A percentile compares a stretch with the other conserved stretches of the same genome.
These are phyloP conservation scores for Schizopygopsis pylzovi DNA, from an alignment of 2,797 vertebrate species.

Conservation along the genomic window DNA sequence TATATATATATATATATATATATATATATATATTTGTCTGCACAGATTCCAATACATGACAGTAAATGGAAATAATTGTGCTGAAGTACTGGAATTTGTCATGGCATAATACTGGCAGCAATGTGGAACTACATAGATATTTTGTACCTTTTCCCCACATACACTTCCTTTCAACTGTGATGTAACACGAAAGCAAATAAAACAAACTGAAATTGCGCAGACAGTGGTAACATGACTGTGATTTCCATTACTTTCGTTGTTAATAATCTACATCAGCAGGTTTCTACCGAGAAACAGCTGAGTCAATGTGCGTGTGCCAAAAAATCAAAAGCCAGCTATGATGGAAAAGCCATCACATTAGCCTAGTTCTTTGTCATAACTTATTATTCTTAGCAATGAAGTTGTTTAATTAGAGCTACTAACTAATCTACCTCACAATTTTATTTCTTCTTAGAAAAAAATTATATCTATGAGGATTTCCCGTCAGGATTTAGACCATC, in stretches of 20 bases:
- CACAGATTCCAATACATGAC: background rate
- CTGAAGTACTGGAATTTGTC: conserved; percentile 13
- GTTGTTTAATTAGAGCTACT: background rate
- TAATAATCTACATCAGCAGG: conserved; percentile 41
- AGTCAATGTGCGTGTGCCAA: conserved; percentile 3
- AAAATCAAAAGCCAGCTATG: conserved; percentile 37
- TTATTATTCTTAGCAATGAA: background rate
- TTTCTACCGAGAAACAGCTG: conserved; percentile 31
- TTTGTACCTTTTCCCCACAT: background rate
- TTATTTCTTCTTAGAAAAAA: no score
- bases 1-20: background rate
- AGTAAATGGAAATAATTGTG: background rate
- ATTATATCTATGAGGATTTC: no score
- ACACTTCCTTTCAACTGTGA: conserved; percentile 1
- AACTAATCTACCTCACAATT: background rate
- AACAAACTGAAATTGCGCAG: background rate
- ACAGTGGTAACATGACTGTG: conserved; percentile 31
- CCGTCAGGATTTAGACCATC: no score
- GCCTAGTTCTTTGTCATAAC: background rate
- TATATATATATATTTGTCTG: background rate
- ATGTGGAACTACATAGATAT: background rate
- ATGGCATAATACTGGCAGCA: background rate
- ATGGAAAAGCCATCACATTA: background rate
- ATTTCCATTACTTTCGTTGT: conserved; percentile 9
- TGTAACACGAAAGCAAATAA: conserved; percentile 10